These are phyloP conservation scores for Chrosomus eos DNA, from an alignment of 2,797 vertebrate genomes.

Conservation along the genomic window DNA sequence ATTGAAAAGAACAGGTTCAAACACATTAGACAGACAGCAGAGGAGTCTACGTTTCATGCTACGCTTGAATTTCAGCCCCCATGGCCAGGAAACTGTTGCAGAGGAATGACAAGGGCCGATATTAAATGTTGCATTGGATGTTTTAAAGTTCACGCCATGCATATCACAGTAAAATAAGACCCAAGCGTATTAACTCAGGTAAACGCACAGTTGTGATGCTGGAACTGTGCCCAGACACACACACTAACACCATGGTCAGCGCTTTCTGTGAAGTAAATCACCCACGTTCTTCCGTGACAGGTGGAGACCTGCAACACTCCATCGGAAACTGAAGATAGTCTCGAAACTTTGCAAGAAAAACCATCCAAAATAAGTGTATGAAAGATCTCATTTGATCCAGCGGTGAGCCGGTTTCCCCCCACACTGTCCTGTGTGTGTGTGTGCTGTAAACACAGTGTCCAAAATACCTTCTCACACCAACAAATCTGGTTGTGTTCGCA, in stretches of 20 bases:
- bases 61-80: slow-evolving; percentile 64
- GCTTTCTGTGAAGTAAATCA: slow-evolving; percentile 20
- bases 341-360: not conserved
- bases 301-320: slow-evolving; percentile 27
- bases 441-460: slow-evolving; percentile 1
- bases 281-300: not conserved
- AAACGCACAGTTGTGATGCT: slow-evolving; percentile 24
- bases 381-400: slow-evolving; percentile 39
- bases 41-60: slow-evolving; percentile 51
- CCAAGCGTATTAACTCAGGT: slow-evolving; percentile 59
- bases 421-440: slow-evolving; percentile 1
- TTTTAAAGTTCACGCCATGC: slow-evolving; percentile 45
- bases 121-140: slow-evolving; percentile 52
- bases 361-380: slow-evolving; percentile 23
- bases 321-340: not conserved
- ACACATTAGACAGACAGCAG: slow-evolving; percentile 55
- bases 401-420: slow-evolving; percentile 1
- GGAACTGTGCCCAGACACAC: slow-evolving; percentile 43
- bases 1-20: slow-evolving; percentile 47
- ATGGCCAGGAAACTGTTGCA: slow-evolving; percentile 57
- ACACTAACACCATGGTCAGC: not conserved
- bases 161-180: slow-evolving; percentile 54
- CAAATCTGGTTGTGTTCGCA: slow-evolving; percentile 45
- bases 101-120: slow-evolving; percentile 48
- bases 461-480: slow-evolving; percentile 50